Conservation (phyloP, 2,113 vertebrate genomes). For the Bos indicus region DNA sequence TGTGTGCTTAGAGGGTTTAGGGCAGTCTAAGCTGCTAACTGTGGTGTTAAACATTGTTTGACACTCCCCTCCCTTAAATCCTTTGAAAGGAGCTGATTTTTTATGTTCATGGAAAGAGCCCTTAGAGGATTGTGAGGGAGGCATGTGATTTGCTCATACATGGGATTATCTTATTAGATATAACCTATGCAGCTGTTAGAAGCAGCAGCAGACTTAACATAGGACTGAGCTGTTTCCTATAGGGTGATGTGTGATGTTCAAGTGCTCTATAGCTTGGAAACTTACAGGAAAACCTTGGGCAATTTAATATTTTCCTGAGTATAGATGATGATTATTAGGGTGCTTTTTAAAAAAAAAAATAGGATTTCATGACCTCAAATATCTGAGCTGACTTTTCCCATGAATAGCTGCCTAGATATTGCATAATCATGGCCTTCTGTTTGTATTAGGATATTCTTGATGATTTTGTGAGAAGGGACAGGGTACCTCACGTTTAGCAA, state of each 20-base stretch:
- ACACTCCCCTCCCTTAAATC: conserved; percentile 34
- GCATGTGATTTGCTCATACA: neutral
- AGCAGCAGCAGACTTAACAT: neutral
- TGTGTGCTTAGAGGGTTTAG: conserved; percentile 51
- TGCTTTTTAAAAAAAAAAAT: neutral
- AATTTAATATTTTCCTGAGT: neutral
- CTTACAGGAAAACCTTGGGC: neutral
- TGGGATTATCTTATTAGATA: conserved; percentile 19
- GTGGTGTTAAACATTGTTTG: conserved; percentile 58
- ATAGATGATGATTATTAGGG: neutral
- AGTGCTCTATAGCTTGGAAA: neutral
- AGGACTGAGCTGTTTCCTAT: neutral
- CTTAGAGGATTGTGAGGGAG: conserved; percentile 22
- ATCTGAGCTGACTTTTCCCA: neutral
- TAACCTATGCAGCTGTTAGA: neutral
- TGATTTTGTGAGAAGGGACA: neutral
- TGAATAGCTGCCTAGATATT: neutral
- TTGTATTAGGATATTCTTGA: neutral
- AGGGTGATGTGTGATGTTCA: neutral
- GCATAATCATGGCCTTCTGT: neutral
- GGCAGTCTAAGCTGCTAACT: conserved; percentile 62
- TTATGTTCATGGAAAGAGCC: conserved; percentile 49
- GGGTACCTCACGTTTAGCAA: neutral
- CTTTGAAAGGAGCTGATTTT: conserved; percentile 55
- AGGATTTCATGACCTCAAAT: neutral